Evolutionary conservation across 2,797 vertebrate species (phyloP).

Genomic region (Coendou prehensilis): DNA sequence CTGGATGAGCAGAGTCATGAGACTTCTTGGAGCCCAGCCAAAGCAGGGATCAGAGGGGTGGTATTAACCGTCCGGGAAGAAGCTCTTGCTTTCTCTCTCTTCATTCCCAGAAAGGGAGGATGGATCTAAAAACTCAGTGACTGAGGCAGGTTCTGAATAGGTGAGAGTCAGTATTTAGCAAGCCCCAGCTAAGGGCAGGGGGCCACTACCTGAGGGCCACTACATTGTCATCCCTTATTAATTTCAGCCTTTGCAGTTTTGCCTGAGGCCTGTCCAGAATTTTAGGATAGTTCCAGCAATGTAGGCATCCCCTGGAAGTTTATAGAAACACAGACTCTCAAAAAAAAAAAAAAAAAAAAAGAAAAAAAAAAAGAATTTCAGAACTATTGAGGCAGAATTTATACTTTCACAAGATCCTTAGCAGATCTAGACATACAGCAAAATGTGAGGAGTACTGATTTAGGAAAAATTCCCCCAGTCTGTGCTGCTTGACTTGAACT

Average conservation of each 20-base stretch:
- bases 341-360: background rate
- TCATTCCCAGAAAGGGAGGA: background rate
- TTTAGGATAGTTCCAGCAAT: background rate
- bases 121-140: background rate
- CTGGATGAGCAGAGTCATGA: constrained; percentile 32
- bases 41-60: background rate
- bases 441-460: background rate
- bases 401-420: background rate
- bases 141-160: background rate
- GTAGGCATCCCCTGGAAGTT: background rate
- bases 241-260: background rate
- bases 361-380: background rate
- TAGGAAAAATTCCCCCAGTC: background rate
- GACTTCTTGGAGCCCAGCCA: constrained; percentile 17
- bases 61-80: background rate
- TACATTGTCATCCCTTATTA: background rate
- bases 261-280: background rate
- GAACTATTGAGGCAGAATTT: background rate
- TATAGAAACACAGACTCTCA: background rate
- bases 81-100: background rate
- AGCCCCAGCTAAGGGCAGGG: background rate
- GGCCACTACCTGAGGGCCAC: background rate
- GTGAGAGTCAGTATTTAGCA: background rate
- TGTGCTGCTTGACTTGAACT: background rate
- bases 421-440: background rate